phyloP scores from a whole-genome alignment of 2,113 vertebrate species.

The Anseranas semipalmata region DNA sequence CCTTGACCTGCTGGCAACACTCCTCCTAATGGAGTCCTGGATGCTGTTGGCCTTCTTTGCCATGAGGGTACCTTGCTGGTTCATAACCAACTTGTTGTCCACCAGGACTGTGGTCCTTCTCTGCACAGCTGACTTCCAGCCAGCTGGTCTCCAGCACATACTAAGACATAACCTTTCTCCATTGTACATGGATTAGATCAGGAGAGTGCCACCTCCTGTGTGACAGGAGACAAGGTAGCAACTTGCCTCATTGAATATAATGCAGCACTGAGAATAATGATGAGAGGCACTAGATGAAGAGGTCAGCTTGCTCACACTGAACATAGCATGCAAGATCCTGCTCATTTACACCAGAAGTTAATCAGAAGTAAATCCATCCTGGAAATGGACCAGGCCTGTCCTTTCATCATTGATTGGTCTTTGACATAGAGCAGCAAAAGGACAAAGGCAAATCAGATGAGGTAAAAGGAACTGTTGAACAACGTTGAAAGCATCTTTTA shows the following conservation, averaged over 20 bases:
- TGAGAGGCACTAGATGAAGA: background rate
- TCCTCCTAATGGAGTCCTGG: background rate
- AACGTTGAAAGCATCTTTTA: background rate
- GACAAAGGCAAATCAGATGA: background rate
- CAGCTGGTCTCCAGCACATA: background rate
- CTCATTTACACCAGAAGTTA: background rate
- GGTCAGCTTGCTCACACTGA: background rate
- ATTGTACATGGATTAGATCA: background rate
- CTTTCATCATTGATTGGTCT: background rate
- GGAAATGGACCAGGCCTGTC: background rate
- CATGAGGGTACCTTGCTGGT: background rate
- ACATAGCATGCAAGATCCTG: background rate
- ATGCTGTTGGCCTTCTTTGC: background rate
- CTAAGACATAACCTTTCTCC: background rate
- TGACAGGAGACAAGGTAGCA: background rate
- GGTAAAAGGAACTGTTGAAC: background rate
- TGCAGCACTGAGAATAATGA: background rate
- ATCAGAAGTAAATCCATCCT: background rate
- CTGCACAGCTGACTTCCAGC: background rate
- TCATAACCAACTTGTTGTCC: background rate
- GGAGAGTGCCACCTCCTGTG: background rate
- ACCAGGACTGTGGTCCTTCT: background rate
- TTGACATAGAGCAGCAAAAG: background rate
- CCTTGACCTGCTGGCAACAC: background rate
- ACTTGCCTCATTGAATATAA: background rate